Evolutionary conservation across 2,113 vertebrate genomes (phyloP), one percentile per base, ranked within the genome.

Genomic region (Petromus typicus): DNA sequence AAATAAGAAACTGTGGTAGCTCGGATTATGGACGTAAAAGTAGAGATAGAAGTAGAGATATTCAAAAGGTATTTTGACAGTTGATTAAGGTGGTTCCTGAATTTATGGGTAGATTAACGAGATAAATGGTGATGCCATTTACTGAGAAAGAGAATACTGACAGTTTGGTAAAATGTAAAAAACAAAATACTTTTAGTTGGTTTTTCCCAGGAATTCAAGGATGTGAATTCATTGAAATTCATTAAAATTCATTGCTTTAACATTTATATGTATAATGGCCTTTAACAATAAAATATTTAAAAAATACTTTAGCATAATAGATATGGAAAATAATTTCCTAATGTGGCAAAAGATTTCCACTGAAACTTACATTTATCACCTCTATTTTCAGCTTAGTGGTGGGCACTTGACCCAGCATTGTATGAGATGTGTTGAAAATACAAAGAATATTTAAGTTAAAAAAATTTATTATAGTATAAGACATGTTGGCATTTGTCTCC

Each of bases 281-380:
- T 92, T 76, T 93, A 12, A 69, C 90, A 78, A 48, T 73, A 32
- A 56, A 86, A 71, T 85, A 76, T 4, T 18, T 57, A 73, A 56
- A 56, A 56, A 86, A 71, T 85, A 76, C 7, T 18, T 80, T 64
- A 73, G 40, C 57, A 92, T 40, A 87, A 57, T 85, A 82, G 22
- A 66, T 84, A 61, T 2, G 75, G 63, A 85, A 95, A 92, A 84
- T 84, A 83, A 67, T 40, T 83, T 92, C 7, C n/a, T 88, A 66
- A 83, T 92, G 88, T 90, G 93, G 56, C 83, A 73, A 90, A 94
- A 69, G 69, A 56, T 93, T 86, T 2, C 56, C 40, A 87, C 25
- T 95, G 61, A 92, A 90, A 92, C 61, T 37, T 93, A 67, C n/a
- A 25, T 86, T n/a, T 88, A 0, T 76, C 37, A 81, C 23, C 32